phyloP scores from a whole-genome alignment of 2,797 vertebrate genomes.

The Ptychadena robeensis region DNA sequence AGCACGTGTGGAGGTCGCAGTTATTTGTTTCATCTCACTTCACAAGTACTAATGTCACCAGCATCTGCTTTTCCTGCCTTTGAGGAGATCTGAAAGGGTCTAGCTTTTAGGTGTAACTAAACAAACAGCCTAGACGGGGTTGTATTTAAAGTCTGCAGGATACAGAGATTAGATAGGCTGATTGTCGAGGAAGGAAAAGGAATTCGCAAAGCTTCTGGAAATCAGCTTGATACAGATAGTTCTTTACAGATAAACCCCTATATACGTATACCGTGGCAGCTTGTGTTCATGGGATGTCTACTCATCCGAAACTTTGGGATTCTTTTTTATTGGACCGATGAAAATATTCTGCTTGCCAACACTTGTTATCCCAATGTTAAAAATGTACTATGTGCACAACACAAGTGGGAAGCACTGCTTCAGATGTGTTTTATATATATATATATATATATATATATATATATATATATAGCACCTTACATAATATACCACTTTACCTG shows the following conservation, averaged over 20 bases:
- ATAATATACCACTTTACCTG: too few relatives aligned
- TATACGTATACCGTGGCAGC: neutral
- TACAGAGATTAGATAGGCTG: constrained; percentile 27
- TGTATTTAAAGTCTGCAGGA: constrained; percentile 31
- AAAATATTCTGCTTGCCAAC: constrained; percentile 2
- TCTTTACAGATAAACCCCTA: constrained; percentile 39
- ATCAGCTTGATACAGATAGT: constrained; percentile 24
- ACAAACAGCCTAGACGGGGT: constrained; percentile 36
- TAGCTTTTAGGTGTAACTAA: constrained; percentile 48
- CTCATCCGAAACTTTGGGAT: neutral
- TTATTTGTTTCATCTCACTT: constrained; percentile 42
- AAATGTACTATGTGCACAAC: neutral
- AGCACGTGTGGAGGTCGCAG: constrained; percentile 1
- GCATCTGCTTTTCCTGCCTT: constrained; percentile 51
- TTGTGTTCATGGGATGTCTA: constrained; percentile 11
- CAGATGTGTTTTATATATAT: too few relatives aligned
- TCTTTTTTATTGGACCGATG: neutral
- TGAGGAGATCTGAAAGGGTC: constrained; percentile 32
- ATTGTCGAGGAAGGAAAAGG: constrained; percentile 43
- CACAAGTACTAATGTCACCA: constrained; percentile 36
- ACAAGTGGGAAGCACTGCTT: neutral
- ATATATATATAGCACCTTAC: too few relatives aligned
- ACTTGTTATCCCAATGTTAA: neutral
- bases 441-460: too few relatives aligned
- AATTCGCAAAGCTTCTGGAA: constrained; percentile 16